Conservation (phyloP, 2,113 vertebrate genomes). For the Pantherophis guttatus region DNA sequence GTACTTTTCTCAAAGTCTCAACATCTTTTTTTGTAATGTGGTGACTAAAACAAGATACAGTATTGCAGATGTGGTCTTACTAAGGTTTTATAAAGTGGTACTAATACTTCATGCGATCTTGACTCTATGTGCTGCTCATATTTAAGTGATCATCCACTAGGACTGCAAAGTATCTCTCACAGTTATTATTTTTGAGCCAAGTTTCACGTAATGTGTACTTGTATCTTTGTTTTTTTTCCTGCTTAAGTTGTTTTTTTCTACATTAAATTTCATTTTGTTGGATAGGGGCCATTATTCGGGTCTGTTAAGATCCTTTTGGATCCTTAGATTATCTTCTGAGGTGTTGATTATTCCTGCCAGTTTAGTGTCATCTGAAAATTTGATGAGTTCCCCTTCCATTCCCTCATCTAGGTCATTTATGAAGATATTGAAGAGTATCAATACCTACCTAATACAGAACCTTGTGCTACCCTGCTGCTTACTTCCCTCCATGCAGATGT, state of each 20-base stretch:
- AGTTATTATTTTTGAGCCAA: no score
- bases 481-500: background rate
- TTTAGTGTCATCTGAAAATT: background rate
- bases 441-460: background rate
- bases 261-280: background rate
- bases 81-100: background rate
- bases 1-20: background rate
- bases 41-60: background rate
- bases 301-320: background rate
- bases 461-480: background rate
- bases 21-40: background rate
- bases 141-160: no score
- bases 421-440: background rate
- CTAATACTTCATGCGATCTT: no score
- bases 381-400: background rate
- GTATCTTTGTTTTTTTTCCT: no score
- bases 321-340: background rate
- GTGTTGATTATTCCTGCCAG: background rate
- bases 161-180: no score
- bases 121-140: no score
- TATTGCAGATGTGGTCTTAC: background rate
- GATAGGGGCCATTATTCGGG: background rate
- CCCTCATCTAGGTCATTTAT: background rate
- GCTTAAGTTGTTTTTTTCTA: background rate
- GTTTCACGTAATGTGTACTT: no score